Evolutionary conservation across 2,113 vertebrate species (phyloP), one percentile per base, ranked within the genome.

Genomic region (Nipponia nippon): DNA sequence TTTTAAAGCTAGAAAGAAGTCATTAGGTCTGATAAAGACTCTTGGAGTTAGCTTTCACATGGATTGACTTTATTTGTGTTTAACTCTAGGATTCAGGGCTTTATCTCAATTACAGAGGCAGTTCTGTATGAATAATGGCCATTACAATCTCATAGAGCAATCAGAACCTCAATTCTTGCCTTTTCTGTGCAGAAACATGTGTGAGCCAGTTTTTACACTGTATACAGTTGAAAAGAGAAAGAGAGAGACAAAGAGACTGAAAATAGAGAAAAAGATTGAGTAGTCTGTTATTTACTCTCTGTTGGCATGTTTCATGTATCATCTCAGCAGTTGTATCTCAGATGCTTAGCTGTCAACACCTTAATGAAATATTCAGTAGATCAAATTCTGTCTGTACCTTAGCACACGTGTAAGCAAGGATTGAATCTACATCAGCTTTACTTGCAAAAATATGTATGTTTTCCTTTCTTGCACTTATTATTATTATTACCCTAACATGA

Each of bases 301-400:
- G 32, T 52, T 87, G 80, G 32, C 75, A 52, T 92, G 67, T 91
- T 94, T 94, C 72, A 38, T 80, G 47, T 81, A 90, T 65, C 89
- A 92, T 79, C 65, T 93, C 88, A 59, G 65, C 77, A 86, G 83
- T 82, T 93, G 56, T 72, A 89, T 71, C 76, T 97, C 69, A 78
- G 81, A 89, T 62, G 36, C 36, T 91, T 86, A 83, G 72, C 88
- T 96, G 94, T 96, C 95, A 95, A 69, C 80, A 87, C 65, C 70
- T 84, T 81, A 89, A 95, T 92, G 76, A 97, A 96, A 96, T 93
- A 96, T 95, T 96, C 86, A 93, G 59, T 47, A 92, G 80, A 95
- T 95, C 72, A 94, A 89, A 91, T 95, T 92, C 77, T 92, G 18
- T 76, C 80, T 82, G 38, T 81, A 95, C 72, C 65, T 86, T 78